phyloP scores from a whole-genome alignment of 2,888 invertebrate species.

The Chironomus riparius region DNA sequence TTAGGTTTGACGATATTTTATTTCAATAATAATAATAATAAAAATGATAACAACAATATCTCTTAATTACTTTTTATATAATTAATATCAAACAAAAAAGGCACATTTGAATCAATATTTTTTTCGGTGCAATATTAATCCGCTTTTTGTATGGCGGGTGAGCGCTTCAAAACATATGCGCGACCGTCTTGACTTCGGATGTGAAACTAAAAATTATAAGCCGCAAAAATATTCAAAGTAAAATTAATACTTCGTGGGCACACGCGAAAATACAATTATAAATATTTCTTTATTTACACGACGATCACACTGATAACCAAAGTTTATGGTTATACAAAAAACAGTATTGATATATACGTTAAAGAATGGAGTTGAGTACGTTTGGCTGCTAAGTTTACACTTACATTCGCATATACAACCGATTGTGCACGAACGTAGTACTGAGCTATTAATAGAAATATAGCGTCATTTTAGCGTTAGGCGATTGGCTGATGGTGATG shows the following conservation, averaged over 20 bases:
- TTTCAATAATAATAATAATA: not conserved
- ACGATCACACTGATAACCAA: not conserved
- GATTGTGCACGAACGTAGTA: not conserved
- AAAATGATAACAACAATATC: not conserved
- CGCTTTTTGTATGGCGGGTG: not conserved
- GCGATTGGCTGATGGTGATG: constrained; percentile 12
- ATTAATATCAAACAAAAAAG: not conserved
- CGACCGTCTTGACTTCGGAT: constrained; percentile 21
- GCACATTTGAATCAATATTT: constrained; percentile 13
- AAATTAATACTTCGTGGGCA: constrained; percentile 3
- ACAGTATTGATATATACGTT: too few species aligned
- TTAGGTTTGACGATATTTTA: not conserved
- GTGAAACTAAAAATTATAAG: constrained; percentile 16
- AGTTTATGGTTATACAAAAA: too few species aligned
- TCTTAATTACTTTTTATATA: not conserved
- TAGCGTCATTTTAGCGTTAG: not conserved
- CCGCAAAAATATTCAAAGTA: constrained; percentile 4
- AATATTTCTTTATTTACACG: not conserved
- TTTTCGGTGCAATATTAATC: not conserved
- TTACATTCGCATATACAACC: not conserved
- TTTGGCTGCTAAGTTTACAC: not conserved
- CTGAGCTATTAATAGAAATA: constrained; percentile 1
- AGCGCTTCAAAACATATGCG: constrained; percentile 5
- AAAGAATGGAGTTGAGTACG: not conserved
- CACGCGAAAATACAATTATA: not conserved